Evolutionary conservation across 1,140 invertebrate species (phyloP), one percentile per base, ranked within the genome.

Genomic region (Xylocopa sonorina): DNA sequence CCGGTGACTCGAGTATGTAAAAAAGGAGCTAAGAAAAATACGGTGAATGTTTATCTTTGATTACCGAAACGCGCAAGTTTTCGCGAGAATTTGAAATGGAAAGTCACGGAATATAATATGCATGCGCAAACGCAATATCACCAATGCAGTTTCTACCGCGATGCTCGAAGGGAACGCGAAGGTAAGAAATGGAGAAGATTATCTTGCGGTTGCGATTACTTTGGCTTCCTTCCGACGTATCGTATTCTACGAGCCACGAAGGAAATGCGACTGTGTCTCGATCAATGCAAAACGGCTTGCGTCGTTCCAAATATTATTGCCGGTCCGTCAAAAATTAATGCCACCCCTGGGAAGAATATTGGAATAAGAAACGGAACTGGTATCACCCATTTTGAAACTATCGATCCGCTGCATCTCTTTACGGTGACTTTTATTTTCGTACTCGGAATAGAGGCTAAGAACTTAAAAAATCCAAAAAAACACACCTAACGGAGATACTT

Each of bases 171-270:
- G 82, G 83, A 82, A 78, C 67, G 77, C 71, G 87, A 88, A 88
- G 90, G 81, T 78, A 84, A 88, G 87, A 90, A 89, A 88, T 81
- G 81, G 73, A 87, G 82, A 86, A 90, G 89, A 91, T 92, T 91
- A 91, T 91, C 87, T 90, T 91, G 91, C 84, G 91, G 90, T 92
- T 88, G 84, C 88, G 85, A 91, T 91, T 92, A 91, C 86, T 92
- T 81, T 89, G 91, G 91, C 91, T 92, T 92, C 91, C 85, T 88
- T 89, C 85, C 85, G 86, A 88, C 86, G 87, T 91, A 91, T 92
- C 90, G 88, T 85, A 72, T 92, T 91, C 81, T 89, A 82, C 71
- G 78, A 83, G 27, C 43, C 57, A 57, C 66, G 55, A 55, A 79
- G 67, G 68, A 82, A 78, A 82, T n/a, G 62, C 50, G 68, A 69